Evolutionary conservation across 2,888 invertebrate species (phyloP), one percentile per base, ranked within the genome.

Genomic region (Thera britannica): DNA sequence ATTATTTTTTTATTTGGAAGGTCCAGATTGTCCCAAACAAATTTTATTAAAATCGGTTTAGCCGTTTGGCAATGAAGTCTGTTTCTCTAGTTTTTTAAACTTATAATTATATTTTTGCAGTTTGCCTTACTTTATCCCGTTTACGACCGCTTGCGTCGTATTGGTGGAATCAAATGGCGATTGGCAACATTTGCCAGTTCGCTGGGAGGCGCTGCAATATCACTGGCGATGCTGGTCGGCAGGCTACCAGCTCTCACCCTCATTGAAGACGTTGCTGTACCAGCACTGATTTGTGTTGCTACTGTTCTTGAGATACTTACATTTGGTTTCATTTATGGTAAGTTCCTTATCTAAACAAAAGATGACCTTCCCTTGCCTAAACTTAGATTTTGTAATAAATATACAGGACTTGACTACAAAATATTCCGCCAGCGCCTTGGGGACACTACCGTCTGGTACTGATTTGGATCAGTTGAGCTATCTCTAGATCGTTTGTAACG

Each of bases 271-370:
- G 71, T 81, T 4, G 82, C 83, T 0, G 77, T 89, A 1, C 92
- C 93, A 0, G 63, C 88, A 2, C 78, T 93, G 2, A 71, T 85
- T 62, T 80, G 78, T 61, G 2, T 86, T 2, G 79, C 88, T 0
- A 87, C 88, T 1, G 68, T 84, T 1, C 56, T 87, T 0, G 93
- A 93, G 68, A 80, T 90, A 59, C 67, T 82, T 9, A 87, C 87
- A 0, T 89, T 93, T 67, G 77, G 88, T 1, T 86, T 87, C 61
- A 83, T 92, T 66, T 93, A 93, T 67, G 93, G 93, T 92, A 75
- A 69, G 74, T 36, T 11, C 4, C 2, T 12, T 49, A 0, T 3
- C n/a, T n/a, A 49, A 49, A 49, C 12, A 49, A 2, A 1, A 12
- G 49, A 46, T 46, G 3, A 48, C 48, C 11, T 11, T 4, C 38